Base-by-base conservation (phyloP, 1,140 invertebrate species). In the Hypsibius dujardini region DNA sequence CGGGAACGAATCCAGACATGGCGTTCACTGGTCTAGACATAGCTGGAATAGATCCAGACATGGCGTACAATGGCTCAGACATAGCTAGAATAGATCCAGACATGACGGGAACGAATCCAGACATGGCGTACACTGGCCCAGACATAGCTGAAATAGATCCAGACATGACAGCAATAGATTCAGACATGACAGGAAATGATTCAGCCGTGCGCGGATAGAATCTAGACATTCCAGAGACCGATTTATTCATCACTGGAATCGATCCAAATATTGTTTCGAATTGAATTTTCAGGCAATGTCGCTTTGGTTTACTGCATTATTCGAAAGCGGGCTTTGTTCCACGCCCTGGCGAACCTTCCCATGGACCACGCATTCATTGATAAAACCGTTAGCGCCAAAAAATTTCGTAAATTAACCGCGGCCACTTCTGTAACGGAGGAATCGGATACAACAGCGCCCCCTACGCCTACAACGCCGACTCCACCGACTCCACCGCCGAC, bases 251-350 rank as follows among this genome's bases (percentile, higher is more conserved):
- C n/a, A n/a, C n/a, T n/a, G n/a, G n/a, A n/a, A n/a, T n/a, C n/a
- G n/a, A n/a, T n/a, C n/a, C n/a, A n/a, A n/a, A n/a, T n/a, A n/a
- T n/a, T n/a, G n/a, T n/a, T n/a, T n/a, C n/a, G n/a, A n/a, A n/a
- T 7, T 70, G 59, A 28, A 56, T 67, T 73, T 71, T 12, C 75
- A 90, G 88, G 89, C 0, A 98, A 99, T 79, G 92, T 92, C 28
- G 98, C 97, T 84, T 83, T 98, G 72, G 91, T 98, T 46, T 99
- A 99, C 80, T 98, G 94, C 2, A 98, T 99, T 73, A 98, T 99
- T 75, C 85, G 95, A 59, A 98, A 99, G 79, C 84, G 95, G 46
- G 89, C 93, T 78, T 92, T 98, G 69, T 99, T 99, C 81, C 94
- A 98, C 81, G 85, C 90, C 71, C 82, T 99, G 73, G 92, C 93